Evolutionary conservation across 2,797 vertebrate genomes (phyloP).

Genomic region (Cephalopachus bancanus): DNA sequence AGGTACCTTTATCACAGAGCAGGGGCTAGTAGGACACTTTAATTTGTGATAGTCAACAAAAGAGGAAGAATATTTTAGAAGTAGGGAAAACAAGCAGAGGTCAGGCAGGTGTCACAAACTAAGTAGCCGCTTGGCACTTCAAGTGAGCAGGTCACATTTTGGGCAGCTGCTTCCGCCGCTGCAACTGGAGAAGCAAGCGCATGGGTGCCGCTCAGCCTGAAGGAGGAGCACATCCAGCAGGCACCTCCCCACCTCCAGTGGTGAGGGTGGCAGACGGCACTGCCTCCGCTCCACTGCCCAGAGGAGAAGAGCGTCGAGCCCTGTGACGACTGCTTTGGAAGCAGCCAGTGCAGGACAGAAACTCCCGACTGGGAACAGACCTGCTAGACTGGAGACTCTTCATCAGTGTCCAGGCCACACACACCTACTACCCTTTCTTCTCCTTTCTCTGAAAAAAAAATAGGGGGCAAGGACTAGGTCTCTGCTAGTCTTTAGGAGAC

Average conservation of each 20-base stretch:
- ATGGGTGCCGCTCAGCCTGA: not conserved
- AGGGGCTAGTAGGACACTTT: not conserved
- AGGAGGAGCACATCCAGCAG: not conserved
- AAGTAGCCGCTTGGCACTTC: not conserved
- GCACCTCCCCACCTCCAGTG: slow-evolving; percentile 23
- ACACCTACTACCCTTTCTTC: not conserved
- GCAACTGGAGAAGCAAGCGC: slow-evolving; percentile 32
- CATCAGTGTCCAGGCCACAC: not conserved
- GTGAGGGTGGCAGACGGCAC: not conserved
- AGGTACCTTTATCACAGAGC: not conserved
- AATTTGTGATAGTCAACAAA: not conserved
- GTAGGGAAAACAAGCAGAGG: not conserved
- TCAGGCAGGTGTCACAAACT: not conserved
- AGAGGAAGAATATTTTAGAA: not conserved
- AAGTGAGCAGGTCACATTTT: slow-evolving; percentile 38
- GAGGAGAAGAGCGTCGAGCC: not conserved
- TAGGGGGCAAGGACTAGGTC: not conserved
- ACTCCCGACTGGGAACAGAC: not conserved
- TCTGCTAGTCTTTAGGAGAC: not conserved
- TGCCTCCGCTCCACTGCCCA: not conserved
- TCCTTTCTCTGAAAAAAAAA: not conserved
- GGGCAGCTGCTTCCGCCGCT: not conserved
- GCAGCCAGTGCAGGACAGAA: not conserved
- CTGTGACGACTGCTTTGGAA: not conserved
- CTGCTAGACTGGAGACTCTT: not conserved